These are phyloP conservation scores for Taeniopygia guttata DNA, from an alignment of 2,797 vertebrate species.

Conservation along the genomic window DNA sequence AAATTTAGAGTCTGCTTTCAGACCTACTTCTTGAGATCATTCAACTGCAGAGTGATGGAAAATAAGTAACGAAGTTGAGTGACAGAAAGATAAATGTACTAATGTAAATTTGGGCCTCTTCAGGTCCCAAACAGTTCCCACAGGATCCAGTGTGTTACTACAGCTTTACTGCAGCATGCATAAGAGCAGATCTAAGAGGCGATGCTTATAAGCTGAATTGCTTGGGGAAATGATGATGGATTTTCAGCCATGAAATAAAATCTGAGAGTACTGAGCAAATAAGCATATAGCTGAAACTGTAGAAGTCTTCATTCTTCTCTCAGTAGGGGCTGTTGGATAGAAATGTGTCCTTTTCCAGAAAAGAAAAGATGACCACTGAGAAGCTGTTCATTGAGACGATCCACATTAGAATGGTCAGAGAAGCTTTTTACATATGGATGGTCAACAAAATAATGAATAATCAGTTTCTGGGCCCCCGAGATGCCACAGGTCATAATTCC, in stretches of 20 bases:
- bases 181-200: not conserved
- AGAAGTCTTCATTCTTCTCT: not conserved
- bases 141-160: not conserved
- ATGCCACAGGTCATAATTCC: not conserved
- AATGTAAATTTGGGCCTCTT: not conserved
- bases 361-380: not conserved
- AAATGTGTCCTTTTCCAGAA: not conserved
- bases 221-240: not conserved
- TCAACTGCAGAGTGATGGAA: not conserved
- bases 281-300: not conserved
- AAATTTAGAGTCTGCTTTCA: not conserved
- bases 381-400: not conserved
- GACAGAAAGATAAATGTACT: not conserved
- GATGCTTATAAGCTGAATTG: not conserved
- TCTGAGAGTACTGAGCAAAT: not conserved
- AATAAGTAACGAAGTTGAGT: not conserved
- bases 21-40: not conserved
- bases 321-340: not conserved
- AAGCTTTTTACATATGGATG: not conserved
- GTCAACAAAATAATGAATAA: not conserved
- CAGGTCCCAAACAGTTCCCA: not conserved
- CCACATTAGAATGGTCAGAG: not conserved
- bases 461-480: not conserved
- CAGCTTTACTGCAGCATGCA: not conserved
- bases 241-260: not conserved